These are phyloP conservation scores for Drosophila atroscutellata DNA, from an alignment of 2,888 invertebrate genomes.

Conservation along the genomic window DNA sequence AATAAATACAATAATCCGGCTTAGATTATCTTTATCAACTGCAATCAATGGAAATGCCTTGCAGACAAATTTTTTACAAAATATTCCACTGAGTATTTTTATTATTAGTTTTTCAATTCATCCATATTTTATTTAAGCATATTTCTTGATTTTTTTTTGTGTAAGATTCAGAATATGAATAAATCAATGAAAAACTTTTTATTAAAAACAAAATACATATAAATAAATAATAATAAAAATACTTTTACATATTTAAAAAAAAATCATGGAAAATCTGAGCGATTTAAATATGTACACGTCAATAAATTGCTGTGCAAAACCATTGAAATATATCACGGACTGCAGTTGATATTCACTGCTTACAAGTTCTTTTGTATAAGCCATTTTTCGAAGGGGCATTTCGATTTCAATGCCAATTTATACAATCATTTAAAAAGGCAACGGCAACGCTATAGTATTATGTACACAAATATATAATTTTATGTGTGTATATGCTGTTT, in stretches of 20 bases:
- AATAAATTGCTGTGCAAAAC: not conserved
- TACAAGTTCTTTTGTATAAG: slow-evolving; percentile 26
- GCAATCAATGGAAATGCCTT: not conserved
- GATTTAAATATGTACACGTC: not conserved
- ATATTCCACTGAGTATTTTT: not conserved
- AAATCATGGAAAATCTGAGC: not conserved
- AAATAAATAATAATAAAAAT: not conserved
- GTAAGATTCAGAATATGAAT: not conserved
- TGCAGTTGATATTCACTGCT: slow-evolving; percentile 4
- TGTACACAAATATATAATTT: slow-evolving; percentile 14
- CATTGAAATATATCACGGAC: slow-evolving; percentile 37
- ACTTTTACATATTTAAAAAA: not conserved
- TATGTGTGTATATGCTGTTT: slow-evolving; percentile 14
- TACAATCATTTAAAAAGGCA: slow-evolving; percentile 46
- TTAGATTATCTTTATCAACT: not conserved
- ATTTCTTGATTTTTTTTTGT: too few relatives aligned
- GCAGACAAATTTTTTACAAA: not conserved
- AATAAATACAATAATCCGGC: not conserved
- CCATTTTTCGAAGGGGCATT: slow-evolving; percentile 41
- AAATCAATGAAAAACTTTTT: not conserved
- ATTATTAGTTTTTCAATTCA: too few relatives aligned
- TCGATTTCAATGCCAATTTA: slow-evolving; percentile 52
- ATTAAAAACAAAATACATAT: not conserved
- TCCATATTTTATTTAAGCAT: too few relatives aligned
- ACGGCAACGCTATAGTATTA: slow-evolving; percentile 44